Base-by-base conservation (phyloP, 2,888 invertebrate species). In the Tortricodes alternella region DNA sequence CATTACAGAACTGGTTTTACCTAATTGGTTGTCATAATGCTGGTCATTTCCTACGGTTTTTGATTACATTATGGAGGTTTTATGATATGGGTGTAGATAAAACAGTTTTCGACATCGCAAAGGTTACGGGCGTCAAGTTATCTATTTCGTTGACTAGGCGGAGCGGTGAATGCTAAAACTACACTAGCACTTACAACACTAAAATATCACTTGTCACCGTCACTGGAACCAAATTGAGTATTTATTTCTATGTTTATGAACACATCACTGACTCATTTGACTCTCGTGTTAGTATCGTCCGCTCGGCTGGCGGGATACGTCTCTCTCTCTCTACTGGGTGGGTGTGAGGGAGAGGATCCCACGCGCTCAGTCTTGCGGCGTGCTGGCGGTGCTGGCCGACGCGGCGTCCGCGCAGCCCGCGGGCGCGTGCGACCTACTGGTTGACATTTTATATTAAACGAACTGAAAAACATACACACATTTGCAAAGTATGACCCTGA, bases 121-220 rank as follows among this genome's bases (percentile, higher is more conserved):
- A 18, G 48, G 46, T 38, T 39, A 34, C 39, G 18, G 53, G 13
- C 13, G 19, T 11, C 23, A 6, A 35, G 21, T 62, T 58, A 66
- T 68, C 76, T 75, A 76, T 75, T 75, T 79, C 79, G 78, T 82
- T 84, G 87, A 88, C 88, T 89, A 89, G 89, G 87, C 88, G 86
- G 86, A 83, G 79, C 76, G 77, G 76, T 80, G 77, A 19, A 39
- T 46, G 27, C 64, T 61, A 59, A 44, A 46, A 27, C 44, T 48
- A 27, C 34, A 49, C 46, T 51, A 49, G 23, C 38, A 52, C 52
- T 59, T 62, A 62, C 67, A 55, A 63, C 62, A 64, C 70, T 74
- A 78, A 80, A 85, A 85, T 89, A 89, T 89, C 88, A 89, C 89
- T 85, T 83, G 76, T 79, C 80, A 71, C 77, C 66, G 58, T 71